A percentile compares a stretch with the other conserved stretches of the same genome.
Evolutionary conservation across 2,888 invertebrate genomes (phyloP).

Genomic region (Polydrusus pterygomalis): DNA sequence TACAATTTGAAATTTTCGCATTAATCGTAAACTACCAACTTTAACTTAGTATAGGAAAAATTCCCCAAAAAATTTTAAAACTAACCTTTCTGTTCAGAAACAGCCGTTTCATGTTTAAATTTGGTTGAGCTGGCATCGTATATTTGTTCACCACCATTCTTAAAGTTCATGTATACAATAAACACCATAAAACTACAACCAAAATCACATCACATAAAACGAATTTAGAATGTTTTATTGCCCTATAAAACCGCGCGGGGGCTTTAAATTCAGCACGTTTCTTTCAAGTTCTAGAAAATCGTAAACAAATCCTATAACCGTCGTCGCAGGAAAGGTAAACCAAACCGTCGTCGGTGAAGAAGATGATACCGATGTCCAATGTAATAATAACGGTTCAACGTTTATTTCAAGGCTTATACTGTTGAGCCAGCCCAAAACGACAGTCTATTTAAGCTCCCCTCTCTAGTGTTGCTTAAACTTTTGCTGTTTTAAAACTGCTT

Average conservation of each 20-base stretch:
- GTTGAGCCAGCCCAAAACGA: constrained; percentile 57
- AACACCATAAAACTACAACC: constrained; percentile 46
- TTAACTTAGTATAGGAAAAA: too few species aligned
- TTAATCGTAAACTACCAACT: too few species aligned
- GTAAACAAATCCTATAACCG: constrained; percentile 36
- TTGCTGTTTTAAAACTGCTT: constrained; percentile 56
- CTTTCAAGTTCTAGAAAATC: constrained; percentile 36
- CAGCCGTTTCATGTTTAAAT: constrained; percentile 66
- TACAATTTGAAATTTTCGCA: too few species aligned
- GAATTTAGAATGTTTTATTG: constrained; percentile 11
- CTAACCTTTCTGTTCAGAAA: constrained; percentile 68
- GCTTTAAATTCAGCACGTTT: constrained; percentile 29
- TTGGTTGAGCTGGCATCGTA: constrained; percentile 67
- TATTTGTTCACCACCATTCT: constrained; percentile 70
- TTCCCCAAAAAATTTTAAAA: background rate
- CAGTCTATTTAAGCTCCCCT: constrained; percentile 62
- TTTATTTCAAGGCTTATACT: constrained; percentile 55
- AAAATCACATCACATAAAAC: constrained; percentile 53
- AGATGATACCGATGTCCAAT: constrained; percentile 21
- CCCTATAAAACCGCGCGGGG: constrained; percentile 36
- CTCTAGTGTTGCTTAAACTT: constrained; percentile 58
- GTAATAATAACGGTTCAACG: constrained; percentile 44
- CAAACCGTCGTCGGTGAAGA: constrained; percentile 36
- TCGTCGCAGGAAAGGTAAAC: constrained; percentile 33
- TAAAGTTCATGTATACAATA: constrained; percentile 48